Evolutionary conservation across 2,888 invertebrate species (phyloP), one percentile per base, ranked within the genome.

Genomic region (Caenorhabditis wallacei): DNA sequence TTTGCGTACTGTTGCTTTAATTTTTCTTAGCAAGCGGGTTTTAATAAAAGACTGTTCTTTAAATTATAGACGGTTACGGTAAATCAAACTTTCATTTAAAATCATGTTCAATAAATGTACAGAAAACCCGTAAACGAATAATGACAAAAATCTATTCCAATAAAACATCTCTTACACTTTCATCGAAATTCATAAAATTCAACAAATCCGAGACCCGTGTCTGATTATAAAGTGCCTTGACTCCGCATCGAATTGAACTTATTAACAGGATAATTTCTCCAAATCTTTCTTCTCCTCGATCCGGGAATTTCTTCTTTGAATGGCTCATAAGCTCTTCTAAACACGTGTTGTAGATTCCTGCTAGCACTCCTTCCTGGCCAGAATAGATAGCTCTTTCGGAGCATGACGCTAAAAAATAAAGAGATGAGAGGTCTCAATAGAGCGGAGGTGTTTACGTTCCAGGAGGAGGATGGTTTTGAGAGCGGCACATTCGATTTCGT

Each of bases 111-210:
- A 48, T 3, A 13, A 13, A n/a, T 16, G 2, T 16, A 11, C 4
- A 10, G 11, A 2, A 13, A 48, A 48, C 46, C 46, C 40, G 40
- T 13, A 48, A n/a, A n/a, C n/a, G n/a, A 18, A 48, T 48, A 4
- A 13, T 18, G 2, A 18, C n/a, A n/a, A n/a, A n/a, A n/a, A n/a
- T n/a, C n/a, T n/a, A 53, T 24, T 10, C 16, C 22, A 85, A 40
- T 13, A 80, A 54, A 16, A 84, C 76, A 59, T 86, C 80, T 8
- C 82, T 37, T 8, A 86, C 85, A 16, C 79, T 70, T 5, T 81
- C 63, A 43, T 84, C 79, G 70, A 86, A 85, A n/a, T 56, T 63
- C 86, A 84, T 84, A 16, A 86, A n/a, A n/a, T n/a, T n/a, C n/a
- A n/a, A 43, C 20, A 86, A 40, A 24, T 85, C 86, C n/a, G 72